Evolutionary conservation across 2,797 vertebrate genomes (phyloP).

Genomic region (Hapalemur alaotrensis): DNA sequence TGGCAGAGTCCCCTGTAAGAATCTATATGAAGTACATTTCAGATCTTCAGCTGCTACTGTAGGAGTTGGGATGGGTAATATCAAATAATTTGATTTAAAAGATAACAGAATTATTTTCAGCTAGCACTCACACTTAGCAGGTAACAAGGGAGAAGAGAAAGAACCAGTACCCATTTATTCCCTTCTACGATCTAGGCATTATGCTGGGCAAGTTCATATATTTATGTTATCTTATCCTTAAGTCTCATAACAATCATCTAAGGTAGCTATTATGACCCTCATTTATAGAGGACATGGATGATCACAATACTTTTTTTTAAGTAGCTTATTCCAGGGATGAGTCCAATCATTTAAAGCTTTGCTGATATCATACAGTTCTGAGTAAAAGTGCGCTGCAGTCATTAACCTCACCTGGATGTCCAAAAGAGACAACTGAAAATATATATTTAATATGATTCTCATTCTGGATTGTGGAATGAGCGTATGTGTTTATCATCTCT

Average conservation of each 20-base stretch:
- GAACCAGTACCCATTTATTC: neutral
- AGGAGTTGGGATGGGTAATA: neutral
- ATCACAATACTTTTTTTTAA: neutral
- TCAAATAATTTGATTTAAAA: neutral
- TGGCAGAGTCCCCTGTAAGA: neutral
- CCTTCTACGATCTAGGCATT: neutral
- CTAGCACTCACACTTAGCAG: neutral
- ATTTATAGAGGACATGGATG: neutral
- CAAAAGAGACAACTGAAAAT: neutral
- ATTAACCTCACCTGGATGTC: neutral
- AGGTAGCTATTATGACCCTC: neutral
- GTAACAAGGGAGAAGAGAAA: neutral
- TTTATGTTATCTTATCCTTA: neutral
- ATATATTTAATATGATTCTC: neutral
- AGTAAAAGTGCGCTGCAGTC: neutral
- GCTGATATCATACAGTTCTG: neutral
- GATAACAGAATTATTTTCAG: neutral
- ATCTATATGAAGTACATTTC: neutral
- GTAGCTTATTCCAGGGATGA: neutral
- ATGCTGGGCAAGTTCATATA: neutral
- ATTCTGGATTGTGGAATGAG: neutral
- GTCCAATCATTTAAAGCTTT: neutral
- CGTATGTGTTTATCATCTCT: neutral
- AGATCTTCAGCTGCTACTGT: neutral
- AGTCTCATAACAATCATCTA: neutral